phyloP scores from a whole-genome alignment of 2,113 vertebrate genomes.

The Odontophorus gujanensis region DNA sequence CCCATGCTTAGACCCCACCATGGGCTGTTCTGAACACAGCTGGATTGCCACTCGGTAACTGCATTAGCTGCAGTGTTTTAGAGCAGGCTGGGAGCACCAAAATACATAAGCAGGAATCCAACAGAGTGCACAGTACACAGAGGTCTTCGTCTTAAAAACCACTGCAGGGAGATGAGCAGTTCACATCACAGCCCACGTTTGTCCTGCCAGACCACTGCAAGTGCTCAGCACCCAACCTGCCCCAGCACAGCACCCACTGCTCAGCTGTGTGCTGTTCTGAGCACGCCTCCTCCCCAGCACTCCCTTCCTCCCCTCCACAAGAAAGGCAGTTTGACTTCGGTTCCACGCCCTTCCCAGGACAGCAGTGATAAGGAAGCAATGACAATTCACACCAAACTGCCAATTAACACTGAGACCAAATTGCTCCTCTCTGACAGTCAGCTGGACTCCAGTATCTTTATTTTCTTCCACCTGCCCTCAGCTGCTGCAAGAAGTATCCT shows the following conservation, averaged over 20 bases:
- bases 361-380: not conserved
- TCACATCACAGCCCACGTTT: accelerated
- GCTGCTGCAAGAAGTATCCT: not conserved
- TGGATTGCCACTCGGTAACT: too few species aligned
- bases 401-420: not conserved
- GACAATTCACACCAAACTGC: not conserved
- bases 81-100: not conserved
- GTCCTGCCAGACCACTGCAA: not conserved
- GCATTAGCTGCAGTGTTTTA: not conserved
- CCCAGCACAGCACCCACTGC: not conserved
- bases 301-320: not conserved
- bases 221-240: not conserved
- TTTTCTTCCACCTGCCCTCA: not conserved
- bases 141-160: not conserved
- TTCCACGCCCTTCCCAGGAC: not conserved
- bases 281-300: accelerated
- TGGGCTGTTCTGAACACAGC: not conserved
- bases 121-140: not conserved
- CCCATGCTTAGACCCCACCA: not conserved
- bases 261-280: not conserved
- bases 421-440: not conserved
- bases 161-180: accelerated
- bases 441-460: not conserved
- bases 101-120: not conserved
- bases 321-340: not conserved